Percentiles rank a stretch among this genome's conserved stretches.
Evolutionary conservation across 1,140 invertebrate species (phyloP).

Genomic region (Arion vulgaris): DNA sequence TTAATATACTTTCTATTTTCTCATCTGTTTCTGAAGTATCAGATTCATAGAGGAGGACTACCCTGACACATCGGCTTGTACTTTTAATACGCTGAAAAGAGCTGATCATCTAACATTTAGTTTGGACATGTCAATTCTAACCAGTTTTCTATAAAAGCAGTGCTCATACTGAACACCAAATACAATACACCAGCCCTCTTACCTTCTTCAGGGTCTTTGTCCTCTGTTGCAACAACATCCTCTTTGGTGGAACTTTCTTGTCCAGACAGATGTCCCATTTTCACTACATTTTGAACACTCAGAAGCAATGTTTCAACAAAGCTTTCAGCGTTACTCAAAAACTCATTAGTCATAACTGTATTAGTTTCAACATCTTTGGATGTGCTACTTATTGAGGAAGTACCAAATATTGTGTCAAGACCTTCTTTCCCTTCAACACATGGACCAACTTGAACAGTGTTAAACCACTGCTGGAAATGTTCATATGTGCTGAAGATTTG

Average conservation of each 20-base stretch:
- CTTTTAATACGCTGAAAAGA: too few species aligned
- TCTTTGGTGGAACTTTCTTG: slow-evolving; percentile 2
- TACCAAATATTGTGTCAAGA: not conserved
- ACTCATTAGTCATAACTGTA: not conserved
- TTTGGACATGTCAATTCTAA: too few species aligned
- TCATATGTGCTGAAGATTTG: not conserved
- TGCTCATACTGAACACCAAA: too few species aligned
- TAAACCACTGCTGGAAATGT: not conserved
- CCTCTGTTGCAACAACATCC: not conserved
- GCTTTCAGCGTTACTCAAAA: slow-evolving; percentile 41
- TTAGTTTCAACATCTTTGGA: not conserved
- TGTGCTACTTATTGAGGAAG: not conserved
- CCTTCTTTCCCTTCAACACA: not conserved
- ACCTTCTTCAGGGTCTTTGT: not conserved
- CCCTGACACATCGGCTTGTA: too few species aligned
- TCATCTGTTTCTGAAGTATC: too few species aligned
- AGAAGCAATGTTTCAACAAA: slow-evolving; percentile 53
- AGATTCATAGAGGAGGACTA: too few species aligned
- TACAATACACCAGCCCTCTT: not conserved
- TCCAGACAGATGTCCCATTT: slow-evolving; percentile 35
- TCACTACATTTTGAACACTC: slow-evolving; percentile 58
- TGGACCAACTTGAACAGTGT: not conserved
- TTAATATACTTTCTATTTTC: too few species aligned
- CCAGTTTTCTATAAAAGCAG: too few species aligned
- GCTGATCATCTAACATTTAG: too few species aligned